A percentile compares a stretch with the other conserved stretches of the same genome.
Evolutionary conservation across 2,797 vertebrate species (phyloP).

Genomic region (Cyclopterus lumpus): DNA sequence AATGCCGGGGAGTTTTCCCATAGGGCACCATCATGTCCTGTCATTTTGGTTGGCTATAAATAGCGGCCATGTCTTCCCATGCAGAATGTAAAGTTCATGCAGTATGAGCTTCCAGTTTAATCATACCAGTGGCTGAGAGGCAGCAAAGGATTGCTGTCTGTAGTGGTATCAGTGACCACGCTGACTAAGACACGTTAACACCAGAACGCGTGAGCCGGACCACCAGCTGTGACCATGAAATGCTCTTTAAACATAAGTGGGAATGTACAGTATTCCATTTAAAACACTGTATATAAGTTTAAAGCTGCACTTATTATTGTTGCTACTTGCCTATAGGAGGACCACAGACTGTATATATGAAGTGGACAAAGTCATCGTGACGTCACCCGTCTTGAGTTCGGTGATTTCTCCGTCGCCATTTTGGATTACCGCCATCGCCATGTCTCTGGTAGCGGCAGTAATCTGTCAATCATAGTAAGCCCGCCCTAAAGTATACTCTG

Average conservation of each 20-base stretch:
- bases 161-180: not conserved
- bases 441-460: too few relatives aligned
- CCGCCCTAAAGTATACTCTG: too few relatives aligned
- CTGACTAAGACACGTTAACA: not conserved
- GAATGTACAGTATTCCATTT: not conserved
- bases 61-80: slow-evolving; percentile 44
- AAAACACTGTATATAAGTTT: not conserved
- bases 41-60: slow-evolving; percentile 61
- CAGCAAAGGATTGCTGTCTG: not conserved
- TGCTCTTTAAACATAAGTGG: not conserved
- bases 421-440: not conserved
- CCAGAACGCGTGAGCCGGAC: not conserved
- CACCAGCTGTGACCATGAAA: not conserved
- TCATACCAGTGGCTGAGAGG: slow-evolving; percentile 1
- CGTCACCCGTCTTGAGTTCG: not conserved
- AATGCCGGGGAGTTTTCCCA: slow-evolving; percentile 53
- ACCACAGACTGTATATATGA: not conserved
- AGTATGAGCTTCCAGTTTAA: not conserved
- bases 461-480: too few relatives aligned
- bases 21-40: slow-evolving; percentile 43
- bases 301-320: not conserved
- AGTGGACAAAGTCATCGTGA: not conserved
- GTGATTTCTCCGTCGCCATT: not conserved
- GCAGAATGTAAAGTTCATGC: slow-evolving; percentile 12
- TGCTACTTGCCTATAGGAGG: not conserved